These are phyloP conservation scores for Drosophila sulfurigaster DNA, from an alignment of 1,140 invertebrate genomes.

Conservation along the genomic window DNA sequence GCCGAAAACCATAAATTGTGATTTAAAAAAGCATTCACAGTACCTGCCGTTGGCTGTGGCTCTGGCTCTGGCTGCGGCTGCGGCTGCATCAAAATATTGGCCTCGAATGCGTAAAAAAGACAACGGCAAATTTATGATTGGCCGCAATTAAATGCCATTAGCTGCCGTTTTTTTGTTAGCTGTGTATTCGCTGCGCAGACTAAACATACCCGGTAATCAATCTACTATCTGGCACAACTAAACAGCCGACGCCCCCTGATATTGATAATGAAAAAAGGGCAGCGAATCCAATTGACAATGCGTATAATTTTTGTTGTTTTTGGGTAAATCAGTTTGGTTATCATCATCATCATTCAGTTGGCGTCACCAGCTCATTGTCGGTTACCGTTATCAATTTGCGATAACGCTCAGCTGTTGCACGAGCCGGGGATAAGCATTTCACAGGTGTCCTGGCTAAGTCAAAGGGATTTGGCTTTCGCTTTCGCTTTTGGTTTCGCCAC, in stretches of 20 bases:
- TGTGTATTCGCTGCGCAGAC: background rate
- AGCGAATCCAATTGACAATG: background rate
- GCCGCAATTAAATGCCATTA: slow-evolving; percentile 51
- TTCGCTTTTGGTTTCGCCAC: slow-evolving; percentile 1
- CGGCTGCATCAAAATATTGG: slow-evolving; percentile 28
- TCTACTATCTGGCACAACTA: slow-evolving; percentile 25
- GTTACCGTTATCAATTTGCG: background rate
- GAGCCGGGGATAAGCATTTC: slow-evolving; percentile 2
- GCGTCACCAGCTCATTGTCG: slow-evolving; percentile 2
- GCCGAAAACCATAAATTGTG: slow-evolving; percentile 56
- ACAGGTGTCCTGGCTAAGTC: background rate
- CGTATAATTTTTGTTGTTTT: background rate
- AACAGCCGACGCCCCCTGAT: slow-evolving; percentile 13
- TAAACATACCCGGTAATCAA: background rate
- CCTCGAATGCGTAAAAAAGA: slow-evolving; percentile 19
- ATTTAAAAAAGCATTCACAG: slow-evolving; percentile 56
- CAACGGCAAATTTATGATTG: slow-evolving; percentile 52
- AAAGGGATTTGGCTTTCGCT: slow-evolving; percentile 12
- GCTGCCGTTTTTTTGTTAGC: background rate
- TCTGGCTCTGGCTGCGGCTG: background rate
- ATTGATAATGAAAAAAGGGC: slow-evolving; percentile 28
- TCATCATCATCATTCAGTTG: slow-evolving; percentile 3
- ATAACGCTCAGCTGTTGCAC: background rate
- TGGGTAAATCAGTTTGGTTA: background rate
- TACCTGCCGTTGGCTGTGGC: background rate